Base-by-base conservation (phyloP, 1,140 invertebrate species). In the Euglossa dilemma region DNA sequence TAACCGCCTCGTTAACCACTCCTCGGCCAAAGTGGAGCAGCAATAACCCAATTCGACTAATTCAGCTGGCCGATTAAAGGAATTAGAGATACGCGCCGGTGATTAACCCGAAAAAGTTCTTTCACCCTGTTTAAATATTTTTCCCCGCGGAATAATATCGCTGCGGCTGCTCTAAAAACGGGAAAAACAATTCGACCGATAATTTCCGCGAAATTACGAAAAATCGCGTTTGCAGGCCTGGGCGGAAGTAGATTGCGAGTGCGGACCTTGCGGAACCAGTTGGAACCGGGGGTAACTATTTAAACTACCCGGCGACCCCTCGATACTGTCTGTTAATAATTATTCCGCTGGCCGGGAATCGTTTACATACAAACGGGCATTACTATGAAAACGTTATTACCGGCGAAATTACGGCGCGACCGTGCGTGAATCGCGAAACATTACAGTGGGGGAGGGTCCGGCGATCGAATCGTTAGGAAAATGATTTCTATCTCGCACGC, bases 351-450 rank as follows among this genome's bases (percentile, higher is more conserved):
- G 45, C 1, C 45, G n/a, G 28, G 63, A 9, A 50, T 76, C 80
- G 80, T 82, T 82, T 82, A 82, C 72, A 82, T 76, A 67, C n/a
- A 76, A 82, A 75, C 63, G 63, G 52, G 63, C 52, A 25, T 75
- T 75, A 69, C 63, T 45, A 59, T 36, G 52, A 50, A 36, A 36
- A 67, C 72, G 71, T 54, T 54, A 72, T 73, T 66, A 47, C 47
- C 20, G 52, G 16, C n/a, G 43, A 67, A 82, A 76, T 76, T 82
- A 76, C 59, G 36, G 28, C n/a, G 16, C 16, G n/a, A 20, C 50
- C 57, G 56, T 50, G 25, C 47, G 43, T 56, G 16, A 43, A 25
- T 50, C 57, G 45, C 18, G 50, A n/a, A 57, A 64, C 59, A 50
- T 76, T 69, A 76, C 20, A 59, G 23, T 20, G 25, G 18, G 18